A percentile compares a stretch with the other conserved stretches of the same genome.
Evolutionary conservation across 2,797 vertebrate genomes (phyloP).

Genomic region (Rhinoraja longicauda): DNA sequence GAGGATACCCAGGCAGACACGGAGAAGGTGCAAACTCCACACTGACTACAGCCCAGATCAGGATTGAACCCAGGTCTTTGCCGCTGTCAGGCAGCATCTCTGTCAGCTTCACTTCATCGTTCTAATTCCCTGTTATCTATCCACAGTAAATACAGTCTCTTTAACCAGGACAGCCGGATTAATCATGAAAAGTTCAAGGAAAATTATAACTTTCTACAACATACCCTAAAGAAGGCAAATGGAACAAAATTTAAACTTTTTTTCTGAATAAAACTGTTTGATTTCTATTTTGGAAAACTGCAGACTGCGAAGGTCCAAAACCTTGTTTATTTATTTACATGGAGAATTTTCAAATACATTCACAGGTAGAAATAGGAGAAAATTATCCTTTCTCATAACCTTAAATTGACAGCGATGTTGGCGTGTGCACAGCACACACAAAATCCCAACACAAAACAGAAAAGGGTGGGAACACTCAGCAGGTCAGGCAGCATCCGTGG

Average conservation of each 20-base stretch:
- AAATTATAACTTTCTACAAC: neutral
- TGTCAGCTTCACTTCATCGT: no score
- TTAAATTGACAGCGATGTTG: neutral
- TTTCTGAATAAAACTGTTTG: neutral
- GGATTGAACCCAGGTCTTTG: no score
- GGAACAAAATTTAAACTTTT: neutral
- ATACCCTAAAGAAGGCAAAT: neutral
- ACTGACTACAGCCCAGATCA: no score
- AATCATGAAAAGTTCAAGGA: neutral
- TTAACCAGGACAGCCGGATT: neutral
- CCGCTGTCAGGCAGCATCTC: no score
- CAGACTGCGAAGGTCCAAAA: neutral
- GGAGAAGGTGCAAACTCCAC: no score
- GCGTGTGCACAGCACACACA: neutral
- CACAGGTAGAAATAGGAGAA: neutral
- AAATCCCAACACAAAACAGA: no score
- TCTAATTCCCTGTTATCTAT: no score
- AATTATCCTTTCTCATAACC: neutral
- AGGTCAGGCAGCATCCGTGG: no score
- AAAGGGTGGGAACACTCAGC: no score
- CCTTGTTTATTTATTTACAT: neutral
- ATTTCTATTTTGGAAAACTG: conserved; percentile 8
- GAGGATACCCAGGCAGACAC: no score
- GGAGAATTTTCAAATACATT: conserved; percentile 19
- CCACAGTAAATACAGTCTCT: no score